Conservation (phyloP, 2,888 invertebrate species). For the Pseudococcus longispinus region DNA sequence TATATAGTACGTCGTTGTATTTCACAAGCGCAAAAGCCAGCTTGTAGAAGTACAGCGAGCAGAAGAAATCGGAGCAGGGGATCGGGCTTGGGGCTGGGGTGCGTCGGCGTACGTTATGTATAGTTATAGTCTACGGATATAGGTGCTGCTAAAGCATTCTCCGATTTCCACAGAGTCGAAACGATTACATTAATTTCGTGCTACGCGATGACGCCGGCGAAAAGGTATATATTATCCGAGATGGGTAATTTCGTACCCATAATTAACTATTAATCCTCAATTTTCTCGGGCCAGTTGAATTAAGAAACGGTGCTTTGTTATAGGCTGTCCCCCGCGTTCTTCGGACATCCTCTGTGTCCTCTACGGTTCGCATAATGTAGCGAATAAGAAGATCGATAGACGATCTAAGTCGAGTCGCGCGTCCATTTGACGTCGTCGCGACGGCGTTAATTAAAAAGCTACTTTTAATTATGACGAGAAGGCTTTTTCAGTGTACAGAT, state of each 20-base stretch:
- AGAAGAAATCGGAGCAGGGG: neutral
- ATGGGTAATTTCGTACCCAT: constrained; percentile 40
- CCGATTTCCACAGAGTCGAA: neutral
- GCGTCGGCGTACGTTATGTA: neutral
- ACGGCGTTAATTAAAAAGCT: constrained; percentile 18
- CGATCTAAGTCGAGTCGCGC: neutral
- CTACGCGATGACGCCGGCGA: neutral
- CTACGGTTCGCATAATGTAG: neutral
- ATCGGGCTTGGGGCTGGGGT: neutral
- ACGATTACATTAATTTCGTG: neutral
- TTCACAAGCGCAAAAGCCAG: neutral
- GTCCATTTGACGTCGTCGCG: neutral
- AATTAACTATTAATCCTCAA: constrained; percentile 40
- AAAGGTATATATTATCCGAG: constrained; percentile 40
- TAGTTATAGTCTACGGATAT: neutral
- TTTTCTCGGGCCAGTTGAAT: constrained; percentile 32
- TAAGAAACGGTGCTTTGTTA: constrained; percentile 16
- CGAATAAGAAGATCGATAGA: neutral
- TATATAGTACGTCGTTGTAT: neutral
- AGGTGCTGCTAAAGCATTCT: constrained; percentile 2
- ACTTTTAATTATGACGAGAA: constrained; percentile 20
- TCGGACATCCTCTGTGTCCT: neutral
- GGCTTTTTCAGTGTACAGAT: neutral
- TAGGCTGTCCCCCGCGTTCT: neutral
- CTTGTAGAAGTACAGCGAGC: neutral